A percentile compares a stretch with the other conserved stretches of the same genome.
phyloP scores from a whole-genome alignment of 2,113 vertebrate species.

The Salminus brasiliensis region DNA sequence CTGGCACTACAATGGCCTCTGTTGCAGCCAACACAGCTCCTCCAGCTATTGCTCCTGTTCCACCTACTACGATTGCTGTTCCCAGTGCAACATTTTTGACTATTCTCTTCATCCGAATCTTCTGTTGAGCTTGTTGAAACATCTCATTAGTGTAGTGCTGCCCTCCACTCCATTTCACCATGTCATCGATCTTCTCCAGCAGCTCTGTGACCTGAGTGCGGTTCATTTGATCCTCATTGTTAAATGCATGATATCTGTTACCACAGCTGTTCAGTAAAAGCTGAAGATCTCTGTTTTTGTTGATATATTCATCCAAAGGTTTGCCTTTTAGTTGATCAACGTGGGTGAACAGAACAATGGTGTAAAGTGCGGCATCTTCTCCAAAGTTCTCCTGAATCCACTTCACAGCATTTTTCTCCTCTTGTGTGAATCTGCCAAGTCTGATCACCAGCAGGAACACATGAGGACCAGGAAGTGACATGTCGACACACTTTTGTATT shows the following conservation, averaged over 20 bases:
- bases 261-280: neutral
- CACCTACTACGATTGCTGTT: no score
- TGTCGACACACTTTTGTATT: neutral
- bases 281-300: neutral
- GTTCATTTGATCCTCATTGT: neutral
- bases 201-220: neutral
- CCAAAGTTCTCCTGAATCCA: neutral
- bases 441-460: neutral
- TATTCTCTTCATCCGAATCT: no score
- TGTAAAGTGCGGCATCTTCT: neutral
- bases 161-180: neutral
- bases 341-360: neutral
- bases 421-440: neutral
- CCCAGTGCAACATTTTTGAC: no score
- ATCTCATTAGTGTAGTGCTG: neutral
- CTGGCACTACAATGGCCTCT: no score
- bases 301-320: neutral
- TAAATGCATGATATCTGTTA: neutral
- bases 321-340: neutral
- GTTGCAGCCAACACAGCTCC: no score
- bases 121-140: neutral
- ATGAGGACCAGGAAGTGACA: neutral
- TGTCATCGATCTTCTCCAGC: neutral
- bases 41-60: no score
- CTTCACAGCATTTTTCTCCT: neutral